These are phyloP conservation scores for Aleiodes sp. DNA, from an alignment of 1,140 invertebrate genomes.

Conservation along the genomic window DNA sequence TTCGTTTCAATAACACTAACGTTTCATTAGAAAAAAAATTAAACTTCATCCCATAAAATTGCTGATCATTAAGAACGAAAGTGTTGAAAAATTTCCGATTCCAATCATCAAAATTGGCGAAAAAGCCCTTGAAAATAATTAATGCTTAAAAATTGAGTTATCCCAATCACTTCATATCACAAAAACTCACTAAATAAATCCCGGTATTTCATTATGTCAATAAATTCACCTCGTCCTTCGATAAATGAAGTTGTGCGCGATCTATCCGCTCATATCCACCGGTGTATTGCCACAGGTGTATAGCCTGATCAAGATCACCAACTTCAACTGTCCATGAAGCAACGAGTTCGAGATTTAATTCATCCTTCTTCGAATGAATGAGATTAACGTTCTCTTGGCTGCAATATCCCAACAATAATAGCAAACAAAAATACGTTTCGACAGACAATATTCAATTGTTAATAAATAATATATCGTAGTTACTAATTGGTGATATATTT, in stretches of 20 bases:
- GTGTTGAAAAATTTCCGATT: too few relatives aligned
- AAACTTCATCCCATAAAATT: too few relatives aligned
- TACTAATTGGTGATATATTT: constrained; percentile 92
- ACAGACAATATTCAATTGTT: constrained; percentile 29
- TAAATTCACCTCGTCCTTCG: constrained; percentile 74
- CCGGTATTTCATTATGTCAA: constrained; percentile 26
- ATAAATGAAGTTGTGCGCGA: constrained; percentile 77
- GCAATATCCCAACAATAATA: constrained; percentile 17
- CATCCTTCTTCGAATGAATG: constrained; percentile 77
- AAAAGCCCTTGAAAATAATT: too few relatives aligned
- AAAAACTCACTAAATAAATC: too few relatives aligned
- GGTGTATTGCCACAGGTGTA: constrained; percentile 94
- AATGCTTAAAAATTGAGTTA: too few relatives aligned
- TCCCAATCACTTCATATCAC: too few relatives aligned
- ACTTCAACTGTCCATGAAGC: constrained; percentile 91
- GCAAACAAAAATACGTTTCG: constrained; percentile 2
- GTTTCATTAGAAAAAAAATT: too few relatives aligned
- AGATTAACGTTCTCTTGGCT: constrained; percentile 85
- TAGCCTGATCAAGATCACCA: constrained; percentile 96
- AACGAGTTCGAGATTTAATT: constrained; percentile 78
- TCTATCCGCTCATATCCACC: constrained; percentile 92
- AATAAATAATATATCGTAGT: constrained; percentile 63
- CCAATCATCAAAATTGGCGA: too few relatives aligned
- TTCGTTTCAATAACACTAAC: too few relatives aligned
- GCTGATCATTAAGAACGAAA: too few relatives aligned